A percentile compares a stretch with the other conserved stretches of the same genome.
Evolutionary conservation across 2,888 invertebrate genomes (phyloP).

Genomic region (Cosmopolites sordidus): DNA sequence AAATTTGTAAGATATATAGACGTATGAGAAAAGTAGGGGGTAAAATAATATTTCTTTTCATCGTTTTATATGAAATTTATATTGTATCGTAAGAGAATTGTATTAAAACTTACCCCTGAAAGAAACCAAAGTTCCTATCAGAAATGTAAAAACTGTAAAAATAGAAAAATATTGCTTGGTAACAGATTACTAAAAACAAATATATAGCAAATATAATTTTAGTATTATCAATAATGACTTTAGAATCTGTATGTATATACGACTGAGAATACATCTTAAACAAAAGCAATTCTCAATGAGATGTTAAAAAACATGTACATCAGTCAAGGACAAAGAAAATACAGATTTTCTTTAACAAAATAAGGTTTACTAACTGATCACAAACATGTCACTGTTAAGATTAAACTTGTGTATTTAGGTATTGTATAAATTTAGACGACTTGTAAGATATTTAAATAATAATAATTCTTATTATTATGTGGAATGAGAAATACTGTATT

Average conservation of each 20-base stretch:
- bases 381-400: background rate
- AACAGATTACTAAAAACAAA: slow-evolving; percentile 5
- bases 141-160: slow-evolving; percentile 36
- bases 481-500: slow-evolving; percentile 25
- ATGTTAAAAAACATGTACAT: too few relatives aligned
- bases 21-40: background rate
- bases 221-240: background rate
- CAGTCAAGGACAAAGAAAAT: too few relatives aligned
- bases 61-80: background rate
- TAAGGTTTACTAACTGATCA: too few relatives aligned
- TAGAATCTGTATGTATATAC: background rate
- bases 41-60: background rate
- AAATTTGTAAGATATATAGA: slow-evolving; percentile 1
- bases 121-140: slow-evolving; percentile 61
- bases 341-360: too few relatives aligned
- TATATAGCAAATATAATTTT: background rate
- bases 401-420: slow-evolving; percentile 9
- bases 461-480: slow-evolving; percentile 21
- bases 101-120: slow-evolving; percentile 48
- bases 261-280: background rate
- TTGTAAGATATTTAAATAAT: slow-evolving; percentile 22
- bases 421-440: slow-evolving; percentile 18
- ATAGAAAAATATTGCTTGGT: slow-evolving; percentile 11
- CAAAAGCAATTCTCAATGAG: too few relatives aligned
- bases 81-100: background rate